phyloP scores from a whole-genome alignment of 1,140 invertebrate genomes.

The Papilio polytes region DNA sequence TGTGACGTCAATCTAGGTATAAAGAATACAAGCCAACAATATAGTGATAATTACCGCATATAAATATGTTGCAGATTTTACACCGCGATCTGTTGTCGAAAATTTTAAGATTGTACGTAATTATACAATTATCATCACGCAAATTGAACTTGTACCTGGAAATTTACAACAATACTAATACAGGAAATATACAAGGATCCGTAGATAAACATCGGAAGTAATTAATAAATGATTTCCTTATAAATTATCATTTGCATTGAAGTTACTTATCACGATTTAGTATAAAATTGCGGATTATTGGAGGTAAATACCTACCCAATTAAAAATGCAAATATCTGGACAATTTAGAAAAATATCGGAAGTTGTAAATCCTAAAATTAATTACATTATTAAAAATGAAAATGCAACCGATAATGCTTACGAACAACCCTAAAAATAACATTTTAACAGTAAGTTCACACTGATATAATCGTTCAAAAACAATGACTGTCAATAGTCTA shows the following conservation, averaged over 20 bases:
- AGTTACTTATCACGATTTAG: slow-evolving; percentile 11
- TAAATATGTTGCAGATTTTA: not conserved
- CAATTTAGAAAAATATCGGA: not conserved
- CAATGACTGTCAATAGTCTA: too few species aligned
- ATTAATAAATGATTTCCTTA: slow-evolving; percentile 23
- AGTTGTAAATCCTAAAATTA: not conserved
- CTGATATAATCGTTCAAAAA: too few species aligned
- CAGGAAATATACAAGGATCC: slow-evolving; percentile 54
- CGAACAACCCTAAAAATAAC: too few species aligned
- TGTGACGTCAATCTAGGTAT: not conserved
- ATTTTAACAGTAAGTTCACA: too few species aligned
- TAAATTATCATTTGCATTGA: not conserved
- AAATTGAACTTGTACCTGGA: not conserved
- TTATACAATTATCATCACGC: slow-evolving; percentile 4
- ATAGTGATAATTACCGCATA: not conserved
- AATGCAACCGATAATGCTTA: too few species aligned
- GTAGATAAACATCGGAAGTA: slow-evolving; percentile 52
- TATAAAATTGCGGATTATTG: not conserved
- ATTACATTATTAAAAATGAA: too few species aligned
- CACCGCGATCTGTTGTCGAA: not conserved
- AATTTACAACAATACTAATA: not conserved
- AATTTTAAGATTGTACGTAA: not conserved
- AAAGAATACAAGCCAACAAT: not conserved
- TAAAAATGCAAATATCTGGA: not conserved
- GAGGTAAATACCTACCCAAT: not conserved